These are phyloP conservation scores for Psettodes erumei DNA, from an alignment of 2,113 vertebrate genomes.

Conservation along the genomic window DNA sequence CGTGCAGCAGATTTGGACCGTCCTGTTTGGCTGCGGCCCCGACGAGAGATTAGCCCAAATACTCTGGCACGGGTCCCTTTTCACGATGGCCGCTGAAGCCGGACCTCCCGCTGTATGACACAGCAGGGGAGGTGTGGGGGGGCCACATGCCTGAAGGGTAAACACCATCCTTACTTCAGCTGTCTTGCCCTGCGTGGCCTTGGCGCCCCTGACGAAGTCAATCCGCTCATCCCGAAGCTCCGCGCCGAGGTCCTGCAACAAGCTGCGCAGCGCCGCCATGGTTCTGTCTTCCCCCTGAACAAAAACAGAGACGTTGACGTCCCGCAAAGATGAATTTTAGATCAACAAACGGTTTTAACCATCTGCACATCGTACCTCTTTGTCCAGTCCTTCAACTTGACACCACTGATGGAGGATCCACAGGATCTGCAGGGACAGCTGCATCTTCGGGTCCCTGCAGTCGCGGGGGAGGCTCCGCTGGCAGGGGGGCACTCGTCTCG, in stretches of 20 bases:
- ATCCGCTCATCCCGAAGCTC: conserved; percentile 87
- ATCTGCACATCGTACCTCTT: conserved; percentile 53
- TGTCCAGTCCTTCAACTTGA: conserved; percentile 84
- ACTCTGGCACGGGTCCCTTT: conserved; percentile 60
- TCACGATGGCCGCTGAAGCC: conserved; percentile 48
- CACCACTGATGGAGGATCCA: conserved; percentile 93
- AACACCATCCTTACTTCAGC: conserved; percentile 73
- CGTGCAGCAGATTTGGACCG: conserved; percentile 51
- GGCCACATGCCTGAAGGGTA: conserved; percentile 24
- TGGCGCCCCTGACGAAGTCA: conserved; percentile 81
- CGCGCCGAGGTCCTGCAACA: conserved; percentile 87
- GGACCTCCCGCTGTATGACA: conserved; percentile 45
- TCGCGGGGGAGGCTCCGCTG: conserved; percentile 29
- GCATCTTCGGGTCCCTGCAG: conserved; percentile 76
- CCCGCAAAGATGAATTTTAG: no score
- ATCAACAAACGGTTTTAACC: no score
- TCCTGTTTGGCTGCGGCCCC: conserved; percentile 68
- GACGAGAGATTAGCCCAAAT: conserved; percentile 79
- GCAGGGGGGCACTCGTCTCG: neutral
- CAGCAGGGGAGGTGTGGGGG: conserved; percentile 17
- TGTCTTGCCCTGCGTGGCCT: conserved; percentile 69
- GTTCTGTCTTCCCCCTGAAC: conserved; percentile 82
- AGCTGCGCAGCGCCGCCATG: conserved; percentile 85
- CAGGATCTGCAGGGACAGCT: conserved; percentile 90
- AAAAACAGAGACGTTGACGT: no score